A percentile compares a stretch with the other conserved stretches of the same genome.
These are phyloP conservation scores for Poecilobothrus nobilitatus DNA, from an alignment of 2,888 invertebrate species.

Conservation along the genomic window DNA sequence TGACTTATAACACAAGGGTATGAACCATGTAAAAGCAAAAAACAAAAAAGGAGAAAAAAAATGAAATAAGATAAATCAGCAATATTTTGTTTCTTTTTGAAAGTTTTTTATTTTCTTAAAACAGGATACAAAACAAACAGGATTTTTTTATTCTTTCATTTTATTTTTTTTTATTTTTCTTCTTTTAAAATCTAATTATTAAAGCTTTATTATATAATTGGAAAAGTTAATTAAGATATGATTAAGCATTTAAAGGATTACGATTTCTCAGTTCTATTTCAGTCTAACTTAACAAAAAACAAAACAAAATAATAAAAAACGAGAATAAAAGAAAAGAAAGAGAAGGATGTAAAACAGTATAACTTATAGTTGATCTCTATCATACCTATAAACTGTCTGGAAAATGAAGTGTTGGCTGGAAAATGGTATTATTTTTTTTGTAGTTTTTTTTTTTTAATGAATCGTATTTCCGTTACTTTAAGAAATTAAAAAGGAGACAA, in stretches of 20 bases:
- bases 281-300: too few relatives aligned
- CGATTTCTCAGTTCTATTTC: background rate
- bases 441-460: too few relatives aligned
- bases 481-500: too few relatives aligned
- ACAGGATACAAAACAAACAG: background rate
- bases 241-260: constrained; percentile 6
- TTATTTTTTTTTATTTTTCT: background rate
- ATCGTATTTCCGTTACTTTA: too few relatives aligned
- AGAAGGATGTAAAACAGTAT: too few relatives aligned
- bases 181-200: background rate
- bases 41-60: background rate
- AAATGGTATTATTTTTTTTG: too few relatives aligned
- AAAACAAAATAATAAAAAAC: too few relatives aligned
- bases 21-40: background rate
- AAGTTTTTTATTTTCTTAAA: too few relatives aligned
- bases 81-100: background rate
- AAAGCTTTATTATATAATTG: constrained; percentile 4
- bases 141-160: background rate
- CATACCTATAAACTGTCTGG: too few relatives aligned
- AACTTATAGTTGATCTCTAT: too few relatives aligned
- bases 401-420: too few relatives aligned
- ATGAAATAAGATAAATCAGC: background rate
- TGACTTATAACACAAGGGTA: background rate
- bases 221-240: constrained; percentile 4
- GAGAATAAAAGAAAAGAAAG: too few relatives aligned